Conservation (phyloP, 2,797 vertebrate genomes). For the Buceros bicornis region DNA sequence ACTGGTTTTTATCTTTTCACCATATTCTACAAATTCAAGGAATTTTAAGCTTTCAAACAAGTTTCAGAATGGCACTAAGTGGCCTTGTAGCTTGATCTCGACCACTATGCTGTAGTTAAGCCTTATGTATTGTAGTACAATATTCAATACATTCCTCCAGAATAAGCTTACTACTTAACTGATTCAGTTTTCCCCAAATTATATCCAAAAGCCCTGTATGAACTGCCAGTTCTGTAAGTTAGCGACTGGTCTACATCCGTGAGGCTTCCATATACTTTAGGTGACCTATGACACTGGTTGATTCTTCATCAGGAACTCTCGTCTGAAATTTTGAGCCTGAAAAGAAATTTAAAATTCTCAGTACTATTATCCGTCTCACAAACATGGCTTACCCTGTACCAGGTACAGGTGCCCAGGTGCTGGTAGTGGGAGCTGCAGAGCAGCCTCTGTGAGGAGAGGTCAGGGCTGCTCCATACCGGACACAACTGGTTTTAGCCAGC, state of each 20-base stretch:
- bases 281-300: neutral
- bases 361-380: neutral
- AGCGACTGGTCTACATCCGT: neutral
- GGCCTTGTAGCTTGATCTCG: neutral
- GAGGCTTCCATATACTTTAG: neutral
- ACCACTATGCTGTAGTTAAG: neutral
- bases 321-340: neutral
- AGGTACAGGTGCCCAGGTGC: accelerated
- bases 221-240: neutral
- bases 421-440: accelerated
- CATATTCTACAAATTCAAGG: neutral
- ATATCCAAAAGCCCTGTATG: neutral
- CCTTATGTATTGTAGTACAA: neutral
- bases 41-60: neutral
- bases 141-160: neutral
- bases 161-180: neutral
- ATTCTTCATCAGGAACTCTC: neutral
- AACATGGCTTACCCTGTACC: accelerated
- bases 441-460: neutral
- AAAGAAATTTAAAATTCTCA: neutral
- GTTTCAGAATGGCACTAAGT: too few species aligned
- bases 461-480: accelerated
- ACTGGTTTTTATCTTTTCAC: neutral
- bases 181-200: neutral
- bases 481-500: neutral